phyloP scores from a whole-genome alignment of 2,888 invertebrate genomes.

The Apamea crenata region DNA sequence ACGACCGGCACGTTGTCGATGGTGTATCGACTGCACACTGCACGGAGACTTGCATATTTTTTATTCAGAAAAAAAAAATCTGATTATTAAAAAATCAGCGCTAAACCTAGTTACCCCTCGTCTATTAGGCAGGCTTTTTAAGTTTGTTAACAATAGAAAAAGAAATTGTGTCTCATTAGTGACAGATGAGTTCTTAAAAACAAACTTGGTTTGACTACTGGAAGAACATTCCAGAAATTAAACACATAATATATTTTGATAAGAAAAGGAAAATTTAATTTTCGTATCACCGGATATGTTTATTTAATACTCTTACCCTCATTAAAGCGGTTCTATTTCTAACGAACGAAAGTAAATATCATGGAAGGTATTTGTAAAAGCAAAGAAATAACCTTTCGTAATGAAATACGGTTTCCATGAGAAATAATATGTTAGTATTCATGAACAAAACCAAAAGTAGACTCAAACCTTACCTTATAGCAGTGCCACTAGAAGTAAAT shows the following conservation, averaged over 20 bases:
- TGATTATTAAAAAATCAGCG: not conserved
- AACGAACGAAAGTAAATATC: slow-evolving; percentile 33
- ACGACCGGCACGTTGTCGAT: no score
- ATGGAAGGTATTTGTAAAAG: not conserved
- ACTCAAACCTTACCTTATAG: not conserved
- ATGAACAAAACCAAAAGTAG: not conserved
- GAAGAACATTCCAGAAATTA: not conserved
- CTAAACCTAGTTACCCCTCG: not conserved
- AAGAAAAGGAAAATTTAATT: not conserved
- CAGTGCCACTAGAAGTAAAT: not conserved
- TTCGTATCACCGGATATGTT: not conserved
- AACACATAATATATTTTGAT: not conserved
- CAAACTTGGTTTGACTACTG: not conserved
- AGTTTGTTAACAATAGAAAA: no score
- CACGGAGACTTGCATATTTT: not conserved
- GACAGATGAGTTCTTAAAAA: no score
- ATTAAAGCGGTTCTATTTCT: slow-evolving; percentile 26
- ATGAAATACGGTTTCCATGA: not conserved
- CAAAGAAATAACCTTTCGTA: slow-evolving; percentile 3
- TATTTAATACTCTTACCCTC: slow-evolving; percentile 39
- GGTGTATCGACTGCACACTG: no score
- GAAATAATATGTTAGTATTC: not conserved
- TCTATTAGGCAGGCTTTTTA: no score
- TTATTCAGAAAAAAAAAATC: not conserved
- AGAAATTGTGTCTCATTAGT: no score